phyloP scores from a whole-genome alignment of 2,797 vertebrate species.

The Chelidonichthys spinosus region DNA sequence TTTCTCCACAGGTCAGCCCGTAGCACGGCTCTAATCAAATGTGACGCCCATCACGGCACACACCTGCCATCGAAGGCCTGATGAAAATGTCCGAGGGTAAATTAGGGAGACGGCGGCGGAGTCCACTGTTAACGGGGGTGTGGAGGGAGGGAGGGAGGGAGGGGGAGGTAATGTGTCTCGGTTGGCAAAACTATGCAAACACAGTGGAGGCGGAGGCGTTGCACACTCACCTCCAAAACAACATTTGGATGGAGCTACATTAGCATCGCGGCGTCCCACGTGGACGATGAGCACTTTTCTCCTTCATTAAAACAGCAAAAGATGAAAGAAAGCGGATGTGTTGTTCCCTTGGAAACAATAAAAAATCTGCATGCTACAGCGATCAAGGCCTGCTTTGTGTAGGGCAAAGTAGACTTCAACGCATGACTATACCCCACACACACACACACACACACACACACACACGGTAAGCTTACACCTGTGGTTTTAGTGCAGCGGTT shows the following conservation, averaged over 20 bases:
- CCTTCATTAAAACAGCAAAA: constrained; percentile 48
- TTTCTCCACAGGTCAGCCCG: constrained; percentile 81
- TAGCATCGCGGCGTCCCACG: constrained; percentile 9
- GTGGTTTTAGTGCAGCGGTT: constrained; percentile 19
- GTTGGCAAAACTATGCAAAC: constrained; percentile 39
- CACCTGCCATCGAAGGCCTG: constrained; percentile 81
- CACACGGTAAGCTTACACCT: constrained; percentile 29
- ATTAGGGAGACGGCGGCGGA: constrained; percentile 72
- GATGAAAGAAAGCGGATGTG: constrained; percentile 27
- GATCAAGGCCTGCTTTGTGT: constrained; percentile 3
- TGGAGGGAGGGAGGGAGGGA: neutral
- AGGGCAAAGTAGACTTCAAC: neutral
- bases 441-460: neutral
- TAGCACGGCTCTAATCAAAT: constrained; percentile 87
- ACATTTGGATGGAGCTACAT: constrained; percentile 18
- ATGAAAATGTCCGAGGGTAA: constrained; percentile 82
- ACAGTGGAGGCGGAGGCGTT: constrained; percentile 1
- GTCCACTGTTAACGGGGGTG: constrained; percentile 44
- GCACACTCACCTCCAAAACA: constrained; percentile 15
- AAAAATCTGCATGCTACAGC: neutral
- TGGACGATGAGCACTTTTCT: constrained; percentile 31
- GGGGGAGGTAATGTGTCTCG: constrained; percentile 16
- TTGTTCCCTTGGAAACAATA: constrained; percentile 47
- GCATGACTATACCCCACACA: no score
- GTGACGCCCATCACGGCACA: constrained; percentile 87